These are phyloP conservation scores for Linnaemya tessellans DNA, from an alignment of 2,888 invertebrate species.

Conservation along the genomic window DNA sequence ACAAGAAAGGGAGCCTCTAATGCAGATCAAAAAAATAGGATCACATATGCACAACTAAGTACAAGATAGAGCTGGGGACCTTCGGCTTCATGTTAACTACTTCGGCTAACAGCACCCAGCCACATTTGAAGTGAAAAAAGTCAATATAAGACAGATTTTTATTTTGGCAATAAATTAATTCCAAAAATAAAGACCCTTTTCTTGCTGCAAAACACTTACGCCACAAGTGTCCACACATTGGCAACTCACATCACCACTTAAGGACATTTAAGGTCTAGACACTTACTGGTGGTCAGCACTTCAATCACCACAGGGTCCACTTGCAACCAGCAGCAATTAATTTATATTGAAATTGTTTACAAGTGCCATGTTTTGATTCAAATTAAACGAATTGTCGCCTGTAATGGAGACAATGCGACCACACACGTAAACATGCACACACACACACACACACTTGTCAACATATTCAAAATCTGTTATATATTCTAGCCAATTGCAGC, in stretches of 20 bases:
- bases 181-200: not conserved
- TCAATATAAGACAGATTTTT: no score
- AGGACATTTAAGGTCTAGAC: conserved; percentile 63
- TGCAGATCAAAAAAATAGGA: no score
- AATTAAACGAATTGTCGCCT: conserved; percentile 65
- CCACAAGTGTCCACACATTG: conserved; percentile 44
- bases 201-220: not conserved
- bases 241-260: conserved; percentile 21
- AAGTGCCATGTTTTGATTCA: conserved; percentile 60
- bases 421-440: conserved; percentile 40
- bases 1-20: no score
- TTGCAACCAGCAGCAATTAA: conserved; percentile 29
- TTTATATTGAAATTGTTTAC: not conserved
- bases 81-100: no score
- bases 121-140: no score
- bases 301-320: conserved; percentile 50
- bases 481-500: not conserved
- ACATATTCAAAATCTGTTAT: not conserved
- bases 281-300: conserved; percentile 60
- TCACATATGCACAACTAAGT: no score
- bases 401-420: conserved; percentile 46
- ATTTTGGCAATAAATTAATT: no score
- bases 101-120: no score
- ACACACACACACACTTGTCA: not conserved
- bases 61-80: no score